Evolutionary conservation across 2,113 vertebrate genomes (phyloP), one percentile per base, ranked within the genome.

Genomic region (Circaetus cinerascens): DNA sequence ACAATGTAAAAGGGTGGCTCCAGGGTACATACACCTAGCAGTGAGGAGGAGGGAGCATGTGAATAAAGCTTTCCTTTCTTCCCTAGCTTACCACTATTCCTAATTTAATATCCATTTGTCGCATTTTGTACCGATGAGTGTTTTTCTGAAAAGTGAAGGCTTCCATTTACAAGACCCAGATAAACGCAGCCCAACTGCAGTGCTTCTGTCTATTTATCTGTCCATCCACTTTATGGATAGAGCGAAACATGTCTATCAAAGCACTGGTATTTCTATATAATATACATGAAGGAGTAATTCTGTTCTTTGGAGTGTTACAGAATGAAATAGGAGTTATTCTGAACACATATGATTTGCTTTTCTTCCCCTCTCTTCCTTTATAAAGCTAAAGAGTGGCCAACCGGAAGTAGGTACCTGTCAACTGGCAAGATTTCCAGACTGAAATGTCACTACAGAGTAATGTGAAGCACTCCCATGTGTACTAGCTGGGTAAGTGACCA

Each of bases 1-100:
- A 99, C 99, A 4, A 99, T 99, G 97, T 99, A 99, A 96, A 99
- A 99, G 0, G 99, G 99, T 36, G 99, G 99, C 97, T 99, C 99
- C 98, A 99, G 94, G 15, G 99, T 99, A 53, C 99, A 99, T 46
- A 99, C 99, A 91, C 99, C 99, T 99, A 95, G 21, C 6, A 68
- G 67, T 19, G n/a, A 77, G 27, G 46, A 67, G 79, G 40, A 75
- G 36, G 26, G 19, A 74, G 36, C 32, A 22, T 0, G 10, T 87
- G 23, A 95, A 13, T 7, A 79, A 76, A 67, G n/a, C 64, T 83
- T 23, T n/a, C 10, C n/a, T 45, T 90, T 79, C 46, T 62, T 81
- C 45, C 22, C 34, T 38, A 41, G n/a, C 30, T 86, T 89, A 84
- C 30, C n/a, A 8, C 36, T 72, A 6, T 1, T 79, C 22, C 88